Evolutionary conservation across 2,888 invertebrate species (phyloP).

Genomic region (Drosophila imparisetae): DNA sequence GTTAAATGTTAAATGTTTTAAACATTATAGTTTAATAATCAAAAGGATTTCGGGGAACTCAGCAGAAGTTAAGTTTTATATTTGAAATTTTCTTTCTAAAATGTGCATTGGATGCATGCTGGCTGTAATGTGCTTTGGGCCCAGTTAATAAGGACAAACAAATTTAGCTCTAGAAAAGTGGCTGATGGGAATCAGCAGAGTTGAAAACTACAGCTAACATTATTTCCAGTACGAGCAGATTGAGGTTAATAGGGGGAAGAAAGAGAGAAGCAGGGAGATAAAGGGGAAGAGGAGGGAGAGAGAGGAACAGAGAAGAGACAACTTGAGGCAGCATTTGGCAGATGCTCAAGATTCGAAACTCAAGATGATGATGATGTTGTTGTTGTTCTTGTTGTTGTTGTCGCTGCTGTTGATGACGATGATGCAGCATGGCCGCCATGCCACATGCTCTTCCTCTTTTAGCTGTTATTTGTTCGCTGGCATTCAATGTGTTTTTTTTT

Average conservation of each 20-base stretch:
- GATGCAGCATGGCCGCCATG: conserved; percentile 54
- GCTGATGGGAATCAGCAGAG: neutral
- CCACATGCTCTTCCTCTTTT: conserved; percentile 26
- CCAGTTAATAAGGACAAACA: neutral
- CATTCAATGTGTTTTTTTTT: conserved; percentile 23
- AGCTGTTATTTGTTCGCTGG: conserved; percentile 28
- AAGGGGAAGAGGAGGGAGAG: neutral
- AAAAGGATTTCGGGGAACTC: neutral
- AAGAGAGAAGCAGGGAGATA: neutral
- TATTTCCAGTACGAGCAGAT: conserved; percentile 23
- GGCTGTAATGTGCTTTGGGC: neutral
- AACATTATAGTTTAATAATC: neutral
- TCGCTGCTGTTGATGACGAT: conserved; percentile 15
- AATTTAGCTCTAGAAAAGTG: neutral
- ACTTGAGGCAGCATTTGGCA: conserved; percentile 37
- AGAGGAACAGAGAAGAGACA: neutral
- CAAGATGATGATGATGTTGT: conserved; percentile 6
- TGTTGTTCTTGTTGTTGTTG: neutral
- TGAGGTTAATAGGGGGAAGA: conserved; percentile 11
- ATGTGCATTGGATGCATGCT: neutral
- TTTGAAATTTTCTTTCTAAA: neutral
- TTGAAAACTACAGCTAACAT: neutral
- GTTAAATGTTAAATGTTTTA: neutral
- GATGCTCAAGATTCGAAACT: conserved; percentile 52
- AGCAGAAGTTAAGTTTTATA: neutral